Evolutionary conservation across 1,140 invertebrate genomes (phyloP), one percentile per base, ranked within the genome.

Genomic region (Neotoxoptera formosana): DNA sequence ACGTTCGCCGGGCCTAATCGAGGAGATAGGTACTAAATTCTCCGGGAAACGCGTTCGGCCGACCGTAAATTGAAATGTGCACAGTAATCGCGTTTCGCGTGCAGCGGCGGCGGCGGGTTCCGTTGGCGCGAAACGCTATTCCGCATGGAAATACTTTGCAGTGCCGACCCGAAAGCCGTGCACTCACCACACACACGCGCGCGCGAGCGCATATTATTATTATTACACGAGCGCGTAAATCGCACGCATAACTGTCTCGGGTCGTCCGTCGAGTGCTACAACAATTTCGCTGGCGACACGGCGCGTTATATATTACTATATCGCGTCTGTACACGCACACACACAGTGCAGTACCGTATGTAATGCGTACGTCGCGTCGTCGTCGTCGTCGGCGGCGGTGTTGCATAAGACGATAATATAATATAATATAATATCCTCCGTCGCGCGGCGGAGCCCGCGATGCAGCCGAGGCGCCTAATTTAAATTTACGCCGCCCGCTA

Each of bases 391-490:
- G 45, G 11, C 86, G 47, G 86, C 48, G 20, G 86, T 34, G 86
- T 87, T 89, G 51, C 88, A 56, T 56, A 90, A 90, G 88, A 90
- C 88, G 87, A 56, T 14, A 14, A 51, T 51, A 51, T n/a, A n/a
- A n/a, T n/a, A n/a, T n/a, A n/a, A n/a, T n/a, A n/a, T n/a, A n/a
- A n/a, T 51, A 51, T 20, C 14, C 17, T 41, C 1, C 17, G 41
- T 41, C 25, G 51, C 23, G 36, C 34, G 88, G 53, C 36, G 25
- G 34, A 90, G 36, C 89, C 89, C 41, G 30, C 56, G 56, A 60
- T 41, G 36, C 60, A 67, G 89, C 53, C 23, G 87, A 89, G 90
- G 41, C 90, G 91, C 76, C 91, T 93, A 93, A 93, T 93, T 93
- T 84, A 84, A 93, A 93, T 83, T 93, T 93, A 93, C 76, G 56